phyloP scores from a whole-genome alignment of 2,113 vertebrate genomes.

The Montifringilla adamsi region DNA sequence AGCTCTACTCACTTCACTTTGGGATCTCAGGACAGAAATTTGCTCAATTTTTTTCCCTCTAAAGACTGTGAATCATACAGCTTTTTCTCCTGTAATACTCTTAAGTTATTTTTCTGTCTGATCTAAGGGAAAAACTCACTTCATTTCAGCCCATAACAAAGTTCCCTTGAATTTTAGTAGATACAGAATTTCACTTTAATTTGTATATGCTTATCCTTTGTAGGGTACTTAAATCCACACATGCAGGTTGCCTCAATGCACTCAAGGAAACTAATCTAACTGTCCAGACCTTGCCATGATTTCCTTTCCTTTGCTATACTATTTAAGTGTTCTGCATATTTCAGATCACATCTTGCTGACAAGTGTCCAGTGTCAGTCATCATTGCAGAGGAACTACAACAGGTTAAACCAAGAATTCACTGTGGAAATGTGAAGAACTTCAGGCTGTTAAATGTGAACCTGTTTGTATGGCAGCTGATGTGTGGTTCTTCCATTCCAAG shows the following conservation, averaged over 20 bases:
- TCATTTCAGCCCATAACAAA: neutral
- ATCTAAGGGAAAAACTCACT: neutral
- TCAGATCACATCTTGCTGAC: neutral
- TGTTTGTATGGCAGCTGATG: neutral
- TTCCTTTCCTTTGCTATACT: neutral
- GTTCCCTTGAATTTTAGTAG: neutral
- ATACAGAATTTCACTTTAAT: neutral
- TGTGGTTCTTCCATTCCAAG: neutral
- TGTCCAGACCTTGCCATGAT: neutral
- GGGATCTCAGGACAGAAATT: neutral
- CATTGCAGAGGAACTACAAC: neutral
- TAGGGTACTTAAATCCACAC: neutral
- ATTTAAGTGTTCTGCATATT: neutral
- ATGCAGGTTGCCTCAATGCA: neutral
- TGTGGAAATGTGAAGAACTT: neutral
- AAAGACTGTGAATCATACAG: neutral
- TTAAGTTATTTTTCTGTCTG: neutral
- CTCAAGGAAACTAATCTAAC: neutral
- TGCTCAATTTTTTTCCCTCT: neutral
- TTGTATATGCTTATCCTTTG: neutral
- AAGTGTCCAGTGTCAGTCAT: neutral
- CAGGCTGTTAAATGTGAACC: neutral
- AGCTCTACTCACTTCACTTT: neutral
- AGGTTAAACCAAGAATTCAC: neutral
- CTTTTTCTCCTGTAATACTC: neutral